A percentile compares a stretch with the other conserved stretches of the same genome.
phyloP scores from a whole-genome alignment of 1,140 invertebrate genomes.

The Cepaea nemoralis region DNA sequence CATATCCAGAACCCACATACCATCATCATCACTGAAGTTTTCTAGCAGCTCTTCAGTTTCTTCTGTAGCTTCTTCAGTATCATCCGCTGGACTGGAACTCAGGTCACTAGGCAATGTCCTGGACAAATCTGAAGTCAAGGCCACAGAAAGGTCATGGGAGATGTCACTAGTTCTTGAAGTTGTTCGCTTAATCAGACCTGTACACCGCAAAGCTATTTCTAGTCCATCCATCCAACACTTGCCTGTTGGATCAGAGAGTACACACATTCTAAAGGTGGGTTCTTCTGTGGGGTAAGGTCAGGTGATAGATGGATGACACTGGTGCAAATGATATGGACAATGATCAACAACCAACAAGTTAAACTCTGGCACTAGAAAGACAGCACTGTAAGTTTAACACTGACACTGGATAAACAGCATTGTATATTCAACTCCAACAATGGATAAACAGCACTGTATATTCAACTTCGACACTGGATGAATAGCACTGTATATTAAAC shows the following conservation, averaged over 20 bases:
- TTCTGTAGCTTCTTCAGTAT: constrained; percentile 42
- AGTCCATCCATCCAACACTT: constrained; percentile 96
- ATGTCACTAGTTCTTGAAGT: constrained; percentile 66
- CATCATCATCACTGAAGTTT: constrained; percentile 43
- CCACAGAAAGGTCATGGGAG: constrained; percentile 25
- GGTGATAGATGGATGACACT: too few species aligned
- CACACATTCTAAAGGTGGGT: neutral
- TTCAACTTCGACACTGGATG: too few species aligned
- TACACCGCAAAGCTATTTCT: constrained; percentile 87
- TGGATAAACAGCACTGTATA: too few species aligned
- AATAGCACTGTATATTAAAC: too few species aligned
- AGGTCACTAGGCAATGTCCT: neutral
- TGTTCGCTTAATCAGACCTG: constrained; percentile 80
- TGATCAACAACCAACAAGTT: too few species aligned
- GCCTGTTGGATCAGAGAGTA: constrained; percentile 78
- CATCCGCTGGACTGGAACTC: constrained; percentile 22
- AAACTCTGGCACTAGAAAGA: too few species aligned
- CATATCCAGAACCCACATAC: constrained; percentile 13
- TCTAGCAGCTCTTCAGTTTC: constrained; percentile 45
- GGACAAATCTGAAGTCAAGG: constrained; percentile 10
- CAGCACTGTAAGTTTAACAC: too few species aligned
- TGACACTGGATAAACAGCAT: too few species aligned
- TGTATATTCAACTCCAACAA: too few species aligned
- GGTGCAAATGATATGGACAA: too few species aligned
- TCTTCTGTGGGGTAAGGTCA: neutral